phyloP scores from a whole-genome alignment of 2,113 vertebrate genomes.

The Clupea harengus region DNA sequence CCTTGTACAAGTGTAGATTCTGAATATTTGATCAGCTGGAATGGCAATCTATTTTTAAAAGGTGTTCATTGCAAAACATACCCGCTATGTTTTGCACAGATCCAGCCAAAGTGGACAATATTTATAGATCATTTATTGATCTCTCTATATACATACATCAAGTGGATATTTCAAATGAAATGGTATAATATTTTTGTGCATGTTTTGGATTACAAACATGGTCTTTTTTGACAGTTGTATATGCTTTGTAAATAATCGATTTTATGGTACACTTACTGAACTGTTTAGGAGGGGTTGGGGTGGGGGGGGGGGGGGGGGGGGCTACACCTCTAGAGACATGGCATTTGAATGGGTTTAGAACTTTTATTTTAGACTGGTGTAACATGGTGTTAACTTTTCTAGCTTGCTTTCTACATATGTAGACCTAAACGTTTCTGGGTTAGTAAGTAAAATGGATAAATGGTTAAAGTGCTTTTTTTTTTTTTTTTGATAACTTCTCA shows the following conservation, averaged over 20 bases:
- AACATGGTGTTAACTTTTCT: conserved; percentile 57
- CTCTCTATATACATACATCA: conserved; percentile 56
- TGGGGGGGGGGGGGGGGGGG: conserved; percentile 23
- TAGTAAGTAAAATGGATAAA: conserved; percentile 28
- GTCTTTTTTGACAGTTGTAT: conserved; percentile 75
- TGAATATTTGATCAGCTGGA: conserved; percentile 9
- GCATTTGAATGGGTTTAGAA: conserved; percentile 54
- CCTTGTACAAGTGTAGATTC: background rate
- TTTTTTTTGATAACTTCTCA: background rate
- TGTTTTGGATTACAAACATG: conserved; percentile 68
- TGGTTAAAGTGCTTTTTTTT: conserved; percentile 18
- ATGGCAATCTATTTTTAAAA: background rate
- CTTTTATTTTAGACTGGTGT: conserved; percentile 43
- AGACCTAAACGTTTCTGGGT: conserved; percentile 49
- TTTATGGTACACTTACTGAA: conserved; percentile 63
- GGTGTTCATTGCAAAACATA: conserved; percentile 19
- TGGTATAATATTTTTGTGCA: conserved; percentile 66
- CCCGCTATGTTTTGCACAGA: conserved; percentile 44
- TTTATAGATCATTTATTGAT: conserved; percentile 72
- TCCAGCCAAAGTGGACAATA: conserved; percentile 68
- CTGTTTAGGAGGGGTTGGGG: conserved; percentile 49
- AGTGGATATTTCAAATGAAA: conserved; percentile 76
- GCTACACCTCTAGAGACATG: conserved; percentile 45
- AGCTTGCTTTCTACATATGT: conserved; percentile 67
- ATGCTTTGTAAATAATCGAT: conserved; percentile 78